These are phyloP conservation scores for Channa striata DNA, from an alignment of 2,797 vertebrate species.

Conservation along the genomic window DNA sequence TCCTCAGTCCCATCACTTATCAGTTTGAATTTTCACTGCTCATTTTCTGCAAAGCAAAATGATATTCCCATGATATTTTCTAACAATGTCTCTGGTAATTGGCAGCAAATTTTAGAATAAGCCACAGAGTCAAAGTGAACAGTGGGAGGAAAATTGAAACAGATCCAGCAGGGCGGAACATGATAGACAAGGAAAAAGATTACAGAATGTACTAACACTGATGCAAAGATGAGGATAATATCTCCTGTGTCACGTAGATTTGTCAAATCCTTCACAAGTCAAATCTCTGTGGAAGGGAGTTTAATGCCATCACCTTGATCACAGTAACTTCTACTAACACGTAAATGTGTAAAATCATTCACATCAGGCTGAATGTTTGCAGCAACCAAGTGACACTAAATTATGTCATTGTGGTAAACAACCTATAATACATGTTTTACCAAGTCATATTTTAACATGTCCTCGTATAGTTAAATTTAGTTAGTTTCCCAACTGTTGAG, in stretches of 20 bases:
- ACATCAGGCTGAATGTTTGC: background rate
- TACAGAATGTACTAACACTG: conserved; percentile 30
- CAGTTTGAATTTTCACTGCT: conserved; percentile 18
- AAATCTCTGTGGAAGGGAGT: conserved; percentile 22
- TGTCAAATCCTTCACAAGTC: conserved; percentile 37
- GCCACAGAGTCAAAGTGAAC: conserved; percentile 38
- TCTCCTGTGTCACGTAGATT: conserved; percentile 23
- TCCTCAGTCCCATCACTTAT: conserved; percentile 27
- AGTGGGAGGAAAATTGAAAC: conserved; percentile 52
- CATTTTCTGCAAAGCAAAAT: conserved; percentile 39
- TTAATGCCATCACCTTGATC: conserved; percentile 13
- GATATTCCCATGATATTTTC: conserved; percentile 15
- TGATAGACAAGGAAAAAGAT: conserved; percentile 50
- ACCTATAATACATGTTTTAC: too few relatives aligned
- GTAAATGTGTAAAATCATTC: background rate
- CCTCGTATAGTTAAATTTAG: too few relatives aligned
- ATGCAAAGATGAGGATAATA: conserved; percentile 47
- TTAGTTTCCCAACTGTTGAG: too few relatives aligned
- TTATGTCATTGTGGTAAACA: too few relatives aligned
- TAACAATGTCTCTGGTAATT: conserved; percentile 41
- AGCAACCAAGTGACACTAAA: background rate
- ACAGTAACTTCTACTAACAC: background rate
- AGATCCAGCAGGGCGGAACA: conserved; percentile 29
- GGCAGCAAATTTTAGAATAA: conserved; percentile 38
- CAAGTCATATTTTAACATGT: too few relatives aligned